Percentiles rank a stretch among this genome's conserved stretches.
Conservation (phyloP, 2,797 vertebrate genomes). For the Loriculus beryllinus region DNA sequence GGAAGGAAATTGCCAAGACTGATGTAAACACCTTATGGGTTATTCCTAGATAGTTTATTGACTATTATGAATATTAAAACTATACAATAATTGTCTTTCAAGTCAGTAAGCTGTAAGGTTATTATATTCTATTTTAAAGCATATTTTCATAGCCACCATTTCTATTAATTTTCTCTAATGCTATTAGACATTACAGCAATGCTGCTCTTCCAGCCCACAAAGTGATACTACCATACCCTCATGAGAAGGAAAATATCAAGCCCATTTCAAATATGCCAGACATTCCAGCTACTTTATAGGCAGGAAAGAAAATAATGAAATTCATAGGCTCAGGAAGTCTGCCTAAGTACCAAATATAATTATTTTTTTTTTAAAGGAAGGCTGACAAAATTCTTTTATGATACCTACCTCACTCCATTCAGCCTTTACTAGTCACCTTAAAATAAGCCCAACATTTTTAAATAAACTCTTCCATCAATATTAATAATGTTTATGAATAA, state of each 20-base stretch:
- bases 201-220: background rate
- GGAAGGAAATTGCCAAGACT: background rate
- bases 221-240: background rate
- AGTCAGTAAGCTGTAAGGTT: background rate
- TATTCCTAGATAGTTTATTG: background rate
- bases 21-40: background rate
- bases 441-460: fast-evolving
- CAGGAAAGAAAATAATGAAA: background rate
- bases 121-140: background rate
- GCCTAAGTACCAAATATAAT: background rate
- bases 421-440: background rate
- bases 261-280: background rate
- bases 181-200: background rate
- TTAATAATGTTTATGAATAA: background rate
- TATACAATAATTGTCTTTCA: background rate
- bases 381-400: background rate
- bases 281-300: background rate
- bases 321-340: background rate
- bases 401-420: background rate
- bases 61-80: background rate
- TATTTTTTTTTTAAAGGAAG: background rate
- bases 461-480: background rate
- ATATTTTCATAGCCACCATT: background rate
- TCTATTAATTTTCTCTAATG: background rate
- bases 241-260: background rate